Base-by-base conservation (phyloP, 2,888 invertebrate species). In the Mesoligia furuncula region DNA sequence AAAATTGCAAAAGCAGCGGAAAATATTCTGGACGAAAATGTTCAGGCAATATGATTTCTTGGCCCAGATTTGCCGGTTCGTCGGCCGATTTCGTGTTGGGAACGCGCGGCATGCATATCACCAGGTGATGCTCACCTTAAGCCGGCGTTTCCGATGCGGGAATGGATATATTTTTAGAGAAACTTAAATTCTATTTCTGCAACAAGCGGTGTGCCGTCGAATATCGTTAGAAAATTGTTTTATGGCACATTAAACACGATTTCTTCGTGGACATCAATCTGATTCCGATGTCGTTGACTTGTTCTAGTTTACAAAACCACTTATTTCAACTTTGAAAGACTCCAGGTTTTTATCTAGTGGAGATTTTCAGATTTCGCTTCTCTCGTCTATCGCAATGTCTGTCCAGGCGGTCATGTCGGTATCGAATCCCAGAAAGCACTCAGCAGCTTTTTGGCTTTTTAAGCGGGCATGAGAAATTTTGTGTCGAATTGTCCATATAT, bases 1-100 rank as follows among this genome's bases (percentile, higher is more conserved):
- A 73, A 87, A 88, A 89, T 85, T 84, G 83, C 84, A 85, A 84
- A 89, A 87, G 75, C 84, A 78, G 84, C 76, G 77, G 79, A 80
- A 88, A 90, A 87, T 85, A 90, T 90, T 90, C 83, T 88, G 85
- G 89, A 91, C 89, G 90, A 90, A 93, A 93, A 94, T 91, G 87
- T 92, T 91, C 92, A 88, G 90, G 91, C 91, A 91, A 92, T 92
- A 91, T 93, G 91, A 85, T 93, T 93, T 94, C 94, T 92, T 95
- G 95, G 88, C 95, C 96, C 88, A 96, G 93, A 94, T 96, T 95
- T 94, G 93, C 91, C 93, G 95, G 95, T 95, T 96, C 95, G 94
- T 92, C 93, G 94, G 93, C 94, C 95, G 94, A 95, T 95, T 95
- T 93, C 93, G 91, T 93, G 92, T 91, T 92, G 90, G 91, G 89